Evolutionary conservation across 2,888 invertebrate species (phyloP), one percentile per base, ranked within the genome.

Genomic region (Noctua janthina): DNA sequence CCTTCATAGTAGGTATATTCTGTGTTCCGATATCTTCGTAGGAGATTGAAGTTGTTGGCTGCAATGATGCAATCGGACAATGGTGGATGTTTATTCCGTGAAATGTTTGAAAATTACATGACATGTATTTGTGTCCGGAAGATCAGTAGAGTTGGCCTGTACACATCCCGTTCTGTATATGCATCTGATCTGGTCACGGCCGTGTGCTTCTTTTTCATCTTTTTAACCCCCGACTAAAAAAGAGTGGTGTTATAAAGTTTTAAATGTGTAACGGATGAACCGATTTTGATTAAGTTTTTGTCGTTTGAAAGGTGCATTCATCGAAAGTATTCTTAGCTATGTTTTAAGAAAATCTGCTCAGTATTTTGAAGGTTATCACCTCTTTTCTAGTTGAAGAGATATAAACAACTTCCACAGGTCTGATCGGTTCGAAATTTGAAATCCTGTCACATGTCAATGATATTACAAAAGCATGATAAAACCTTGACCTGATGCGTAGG

Each of bases 91-190:
- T 73, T 76, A 76, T 81, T 59, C 39, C 11, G 69, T 23, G 56
- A 81, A 83, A 69, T 69, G 75, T 83, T 81, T 74, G 83, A 75
- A 85, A 74, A 68, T 75, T 15, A 85, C 71, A 74, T 79, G 54
- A 56, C 56, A 62, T 29, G 20, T 59, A 49, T 20, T 59, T 81
- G 59, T 69, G 35, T 59, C 49, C 51, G 35, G 35, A 74, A 68
- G n/a, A 68, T 81, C 62, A 56, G 35, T 82, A 54, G 29, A 74
- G 10, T 46, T 76, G 51, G 43, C 11, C 51, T n/a, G 35, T 74
- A 67, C 13, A 71, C 29, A 64, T 49, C 6, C 46, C 46, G 35
- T 11, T 20, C 17, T 7, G 15, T 43, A 17, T 64, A 15, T 81
- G 46, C 46, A 71, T 71, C 54, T 39, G 68, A 62, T 79, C 13